Percentiles rank a stretch among this genome's conserved stretches.
phyloP scores from a whole-genome alignment of 2,888 invertebrate species.

The Leistus spinibarbis region DNA sequence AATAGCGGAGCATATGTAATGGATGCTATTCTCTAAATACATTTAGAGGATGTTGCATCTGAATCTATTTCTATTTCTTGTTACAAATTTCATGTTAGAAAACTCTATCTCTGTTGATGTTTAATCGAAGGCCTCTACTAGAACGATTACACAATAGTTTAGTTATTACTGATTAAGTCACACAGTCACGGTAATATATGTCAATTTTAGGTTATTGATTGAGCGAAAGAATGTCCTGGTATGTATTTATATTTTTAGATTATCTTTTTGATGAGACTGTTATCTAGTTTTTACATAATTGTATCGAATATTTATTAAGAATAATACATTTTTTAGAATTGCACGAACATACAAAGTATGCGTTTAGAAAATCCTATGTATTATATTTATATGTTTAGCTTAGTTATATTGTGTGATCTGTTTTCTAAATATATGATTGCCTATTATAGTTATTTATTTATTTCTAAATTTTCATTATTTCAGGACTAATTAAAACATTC shows the following conservation, averaged over 20 bases:
- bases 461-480: no score
- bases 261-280: conserved; percentile 2
- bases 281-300: conserved; percentile 18
- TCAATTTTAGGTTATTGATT: neutral
- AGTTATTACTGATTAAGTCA: neutral
- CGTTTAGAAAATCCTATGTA: conserved; percentile 19
- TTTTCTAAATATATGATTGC: conserved; percentile 31
- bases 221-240: neutral
- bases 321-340: neutral
- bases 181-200: neutral
- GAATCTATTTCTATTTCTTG: conserved; percentile 19
- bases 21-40: neutral
- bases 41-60: neutral
- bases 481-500: no score
- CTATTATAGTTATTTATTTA: conserved; percentile 11
- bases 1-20: neutral
- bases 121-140: conserved; percentile 13
- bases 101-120: conserved; percentile 34
- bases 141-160: conserved; percentile 12
- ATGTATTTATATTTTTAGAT: neutral
- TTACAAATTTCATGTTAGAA: conserved; percentile 29
- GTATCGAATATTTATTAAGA: conserved; percentile 1
- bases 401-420: conserved; percentile 28
- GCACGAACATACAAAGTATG: conserved; percentile 13
- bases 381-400: conserved; percentile 21